phyloP scores from a whole-genome alignment of 2,113 vertebrate species.

The Petromus typicus region DNA sequence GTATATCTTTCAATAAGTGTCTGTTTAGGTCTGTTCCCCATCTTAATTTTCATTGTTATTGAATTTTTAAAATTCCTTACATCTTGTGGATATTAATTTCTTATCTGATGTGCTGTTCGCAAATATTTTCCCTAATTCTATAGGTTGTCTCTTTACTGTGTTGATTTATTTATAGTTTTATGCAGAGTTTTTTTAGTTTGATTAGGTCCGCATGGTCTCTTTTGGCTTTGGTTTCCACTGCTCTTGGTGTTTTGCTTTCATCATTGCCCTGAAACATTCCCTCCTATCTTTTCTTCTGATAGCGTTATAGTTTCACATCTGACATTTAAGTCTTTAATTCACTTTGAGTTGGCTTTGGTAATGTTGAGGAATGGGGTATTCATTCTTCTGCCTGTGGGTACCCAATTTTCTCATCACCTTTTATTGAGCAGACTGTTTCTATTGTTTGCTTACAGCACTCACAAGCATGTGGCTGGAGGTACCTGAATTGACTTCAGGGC shows the following conservation, averaged over 20 bases:
- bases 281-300: background rate
- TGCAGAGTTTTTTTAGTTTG: background rate
- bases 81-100: background rate
- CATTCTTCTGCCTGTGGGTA: background rate
- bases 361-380: background rate
- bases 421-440: background rate
- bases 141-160: background rate
- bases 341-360: background rate
- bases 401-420: accelerated
- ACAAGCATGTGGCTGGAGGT: background rate
- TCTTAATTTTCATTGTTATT: background rate
- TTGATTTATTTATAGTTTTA: background rate
- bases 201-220: background rate
- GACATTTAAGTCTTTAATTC: background rate
- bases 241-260: background rate
- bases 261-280: background rate
- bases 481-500: background rate
- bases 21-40: background rate
- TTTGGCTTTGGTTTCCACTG: background rate
- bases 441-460: background rate
- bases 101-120: background rate
- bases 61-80: background rate
- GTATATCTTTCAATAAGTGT: background rate
- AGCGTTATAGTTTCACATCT: background rate
- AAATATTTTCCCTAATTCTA: background rate